Base-by-base conservation (phyloP, 2,797 vertebrate genomes). In the Anisognathus igniventris region DNA sequence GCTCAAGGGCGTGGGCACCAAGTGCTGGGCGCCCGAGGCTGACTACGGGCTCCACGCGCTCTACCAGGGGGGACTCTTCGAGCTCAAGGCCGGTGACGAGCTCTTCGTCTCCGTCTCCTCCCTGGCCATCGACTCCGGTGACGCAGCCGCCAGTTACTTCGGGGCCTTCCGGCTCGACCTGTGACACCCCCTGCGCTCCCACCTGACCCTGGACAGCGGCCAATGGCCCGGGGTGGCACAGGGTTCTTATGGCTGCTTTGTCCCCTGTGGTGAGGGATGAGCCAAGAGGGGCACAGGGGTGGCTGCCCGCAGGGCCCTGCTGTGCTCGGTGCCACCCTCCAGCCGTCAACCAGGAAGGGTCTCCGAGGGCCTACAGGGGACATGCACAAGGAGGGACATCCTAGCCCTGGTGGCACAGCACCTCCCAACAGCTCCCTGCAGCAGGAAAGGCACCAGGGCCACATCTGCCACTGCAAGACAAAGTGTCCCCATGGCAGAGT, bases 11-110 rank as follows among this genome's bases (percentile, higher is more conserved):
- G 98, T 99, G 10, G 98, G 98, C 80, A 99, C 98, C 72, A 99
- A 99, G 96, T 57, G 54, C 97, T 99, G 98, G 99, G 98, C 98
- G 0, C 98, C 98, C 0, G 98, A 98, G 9, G 98, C 98, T 0
- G 98, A 98, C 93, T 99, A 99, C 8, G 98, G 99, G 58, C 98
- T 99, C 19, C 98, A 99, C 54, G 98, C 99, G 1, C 98, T 99
- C 90, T 99, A 99, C 97, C 99, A 99, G 96, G 99, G 99, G 0
- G 99, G 99, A 1, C 98, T 99, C n/a, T 99, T 99, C 6, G 98
- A 99, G 92, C 98, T 99, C 81, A 96, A 97, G 35, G 98, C 98
- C 0, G 98, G 98, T 0, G 99, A 99, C 0, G 98, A 99, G 97
- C 98, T 99, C 92, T 99, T 99, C 0, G 98, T 99, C 60, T 99